phyloP scores from a whole-genome alignment of 1,140 invertebrate species.

The Aricia agestis region DNA sequence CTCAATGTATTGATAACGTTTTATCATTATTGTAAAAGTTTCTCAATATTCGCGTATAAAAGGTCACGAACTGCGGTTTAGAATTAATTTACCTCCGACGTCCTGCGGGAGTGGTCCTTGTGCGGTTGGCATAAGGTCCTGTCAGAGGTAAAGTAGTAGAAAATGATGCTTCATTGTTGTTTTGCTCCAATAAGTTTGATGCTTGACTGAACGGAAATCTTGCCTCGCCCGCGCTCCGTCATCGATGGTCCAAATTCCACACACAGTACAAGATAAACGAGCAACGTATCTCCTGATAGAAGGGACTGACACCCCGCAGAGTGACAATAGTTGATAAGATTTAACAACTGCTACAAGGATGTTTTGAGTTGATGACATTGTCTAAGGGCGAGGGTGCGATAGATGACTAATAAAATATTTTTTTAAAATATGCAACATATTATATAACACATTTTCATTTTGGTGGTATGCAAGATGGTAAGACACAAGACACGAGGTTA shows the following conservation, averaged over 20 bases:
- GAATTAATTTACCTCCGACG: not conserved
- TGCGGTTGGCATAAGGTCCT: not conserved
- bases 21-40: not conserved
- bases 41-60: not conserved
- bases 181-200: not conserved
- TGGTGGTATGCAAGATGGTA: too few species aligned
- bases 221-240: not conserved
- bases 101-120: not conserved
- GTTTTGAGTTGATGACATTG: too few species aligned
- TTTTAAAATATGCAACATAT: too few species aligned
- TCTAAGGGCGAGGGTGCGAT: too few species aligned
- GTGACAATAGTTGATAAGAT: too few species aligned
- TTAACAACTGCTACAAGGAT: too few species aligned
- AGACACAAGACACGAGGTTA: too few species aligned
- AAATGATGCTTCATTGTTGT: not conserved
- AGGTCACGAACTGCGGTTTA: not conserved
- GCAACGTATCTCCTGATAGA: not conserved
- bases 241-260: too few species aligned
- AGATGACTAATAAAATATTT: too few species aligned
- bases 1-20: not conserved
- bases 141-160: not conserved
- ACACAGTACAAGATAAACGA: not conserved
- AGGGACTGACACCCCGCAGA: too few species aligned
- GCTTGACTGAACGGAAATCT: not conserved
- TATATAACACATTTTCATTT: too few species aligned